These are phyloP conservation scores for Cavia porcellus DNA, from an alignment of 2,113 vertebrate genomes.

Conservation along the genomic window DNA sequence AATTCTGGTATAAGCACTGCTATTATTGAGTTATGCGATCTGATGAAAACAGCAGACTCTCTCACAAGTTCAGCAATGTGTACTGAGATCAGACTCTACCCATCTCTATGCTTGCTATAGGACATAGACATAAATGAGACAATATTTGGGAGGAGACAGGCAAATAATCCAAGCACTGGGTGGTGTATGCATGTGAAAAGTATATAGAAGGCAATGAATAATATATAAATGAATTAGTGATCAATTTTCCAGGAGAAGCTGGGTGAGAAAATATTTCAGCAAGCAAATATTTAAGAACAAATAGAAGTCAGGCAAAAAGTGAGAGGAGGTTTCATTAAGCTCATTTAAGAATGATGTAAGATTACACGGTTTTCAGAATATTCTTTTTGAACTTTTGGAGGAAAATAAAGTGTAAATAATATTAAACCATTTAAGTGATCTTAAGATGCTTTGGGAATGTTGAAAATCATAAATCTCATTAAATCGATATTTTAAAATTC, in stretches of 20 bases:
- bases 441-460: conserved; percentile 19
- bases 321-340: not conserved
- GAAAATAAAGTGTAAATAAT: not conserved
- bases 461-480: not conserved
- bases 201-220: not conserved
- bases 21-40: not conserved
- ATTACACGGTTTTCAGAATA: not conserved
- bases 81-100: not conserved
- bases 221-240: not conserved
- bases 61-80: not conserved
- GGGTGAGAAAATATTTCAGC: not conserved
- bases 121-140: not conserved
- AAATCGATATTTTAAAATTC: conserved; percentile 13
- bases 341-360: not conserved
- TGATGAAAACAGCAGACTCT: not conserved
- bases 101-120: not conserved
- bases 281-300: conserved; percentile 20
- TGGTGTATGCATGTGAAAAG: not conserved
- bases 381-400: not conserved
- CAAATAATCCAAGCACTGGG: not conserved
- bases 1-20: not conserved
- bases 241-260: not conserved
- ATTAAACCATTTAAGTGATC: not conserved
- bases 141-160: not conserved
- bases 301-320: not conserved